Base-by-base conservation (phyloP, 2,797 vertebrate species). In the Remorina albescens region DNA sequence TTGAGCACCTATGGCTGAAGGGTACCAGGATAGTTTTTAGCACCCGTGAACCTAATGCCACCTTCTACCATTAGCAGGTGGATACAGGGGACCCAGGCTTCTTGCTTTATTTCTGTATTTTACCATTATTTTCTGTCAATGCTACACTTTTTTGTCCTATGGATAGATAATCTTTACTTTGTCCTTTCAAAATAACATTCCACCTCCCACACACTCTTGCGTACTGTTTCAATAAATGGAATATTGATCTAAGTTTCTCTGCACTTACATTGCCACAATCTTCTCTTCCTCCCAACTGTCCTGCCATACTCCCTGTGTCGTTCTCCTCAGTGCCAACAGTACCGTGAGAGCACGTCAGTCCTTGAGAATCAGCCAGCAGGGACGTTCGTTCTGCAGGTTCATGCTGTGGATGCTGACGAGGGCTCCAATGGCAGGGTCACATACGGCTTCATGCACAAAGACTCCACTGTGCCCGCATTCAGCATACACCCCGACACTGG, bases 371-470 rank as follows among this genome's bases (percentile, higher is more conserved):
- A 96, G 88, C 95, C 96, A 2, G 87, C 92, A 0, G 96, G 96
- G 44, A 96, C 96, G 0, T 94, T 95, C 5, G 96, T 97, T n/a
- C 92, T 97, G 62, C 95, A 96, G 80, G 95, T 97, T 21, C 94
- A 96, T n/a, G 97, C 96, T 9, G 93, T 93, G 76, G 96, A 98
- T 78, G 96, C 95, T 25, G 97, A 98, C 47, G 96, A 96, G 76
- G 97, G 96, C 71, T 92, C 92, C 84, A 97, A 97, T 56, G 96
- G 97, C 21, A 72, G 93, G 87, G 96, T 97, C 77, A 95, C 95
- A 37, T 98, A 97, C 1, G 95, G 96, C 78, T 95, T 98, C 87
- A 95, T 97, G 95, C 96, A 96, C 88, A 95, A 96, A 90, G 95
- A 95, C 89, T 95, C 95, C 78, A 94, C 94, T 4, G 87, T 95